Evolutionary conservation across 2,888 invertebrate species (phyloP).

Genomic region (Spisula solida): DNA sequence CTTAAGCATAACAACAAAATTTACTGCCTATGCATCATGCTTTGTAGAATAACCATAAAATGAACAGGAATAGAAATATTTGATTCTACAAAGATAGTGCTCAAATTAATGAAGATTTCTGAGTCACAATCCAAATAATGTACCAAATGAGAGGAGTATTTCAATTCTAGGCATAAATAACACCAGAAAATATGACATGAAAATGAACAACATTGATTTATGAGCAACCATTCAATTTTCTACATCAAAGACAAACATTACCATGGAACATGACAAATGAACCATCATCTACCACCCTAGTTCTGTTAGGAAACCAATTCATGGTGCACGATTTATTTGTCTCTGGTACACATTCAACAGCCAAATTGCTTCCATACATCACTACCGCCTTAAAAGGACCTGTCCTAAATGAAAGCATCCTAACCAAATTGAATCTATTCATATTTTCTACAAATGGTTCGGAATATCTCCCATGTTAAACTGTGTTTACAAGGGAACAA

Average conservation of each 20-base stretch:
- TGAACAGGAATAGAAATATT: neutral
- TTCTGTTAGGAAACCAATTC: slow-evolving; percentile 7
- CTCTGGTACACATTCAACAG: neutral
- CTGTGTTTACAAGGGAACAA: slow-evolving; percentile 18
- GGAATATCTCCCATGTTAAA: slow-evolving; percentile 5
- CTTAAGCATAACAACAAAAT: no score
- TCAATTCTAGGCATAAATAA: neutral
- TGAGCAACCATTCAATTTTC: slow-evolving; percentile 37
- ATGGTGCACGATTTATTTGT: neutral
- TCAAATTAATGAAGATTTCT: neutral
- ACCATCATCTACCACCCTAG: slow-evolving; percentile 17
- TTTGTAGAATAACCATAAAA: no score
- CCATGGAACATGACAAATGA: slow-evolving; percentile 49
- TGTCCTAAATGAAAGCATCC: neutral
- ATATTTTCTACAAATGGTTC: slow-evolving; percentile 9
- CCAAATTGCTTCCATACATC: slow-evolving; percentile 26
- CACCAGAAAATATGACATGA: slow-evolving; percentile 30
- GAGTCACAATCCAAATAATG: neutral
- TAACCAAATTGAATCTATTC: slow-evolving; percentile 11
- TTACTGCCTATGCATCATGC: neutral
- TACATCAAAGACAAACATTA: slow-evolving; percentile 35
- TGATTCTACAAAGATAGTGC: neutral
- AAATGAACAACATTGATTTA: slow-evolving; percentile 10
- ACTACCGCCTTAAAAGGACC: neutral
- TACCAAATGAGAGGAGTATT: neutral